phyloP scores from a whole-genome alignment of 2,797 vertebrate species.

The Sebastes matsubarae region DNA sequence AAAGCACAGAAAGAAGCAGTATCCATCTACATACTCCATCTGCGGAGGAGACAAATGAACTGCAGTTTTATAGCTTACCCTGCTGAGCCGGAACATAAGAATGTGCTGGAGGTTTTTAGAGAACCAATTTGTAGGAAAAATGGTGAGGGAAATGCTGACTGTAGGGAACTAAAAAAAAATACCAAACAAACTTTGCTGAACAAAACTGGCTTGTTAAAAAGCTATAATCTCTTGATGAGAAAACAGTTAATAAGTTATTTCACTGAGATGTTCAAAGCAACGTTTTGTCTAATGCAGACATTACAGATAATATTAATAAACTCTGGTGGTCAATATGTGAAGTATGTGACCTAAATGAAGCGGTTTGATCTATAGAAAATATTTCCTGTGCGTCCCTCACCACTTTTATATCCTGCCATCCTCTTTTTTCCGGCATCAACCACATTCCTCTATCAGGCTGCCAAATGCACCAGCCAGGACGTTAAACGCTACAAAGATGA shows the following conservation, averaged over 20 bases:
- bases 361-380: background rate
- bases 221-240: background rate
- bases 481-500: conserved; percentile 19
- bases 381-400: background rate
- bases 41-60: conserved; percentile 69
- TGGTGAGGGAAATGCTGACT: conserved; percentile 65
- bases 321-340: background rate
- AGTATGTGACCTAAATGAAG: background rate
- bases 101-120: conserved; percentile 64
- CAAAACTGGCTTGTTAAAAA: conserved; percentile 31
- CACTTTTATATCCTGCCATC: background rate
- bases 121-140: conserved; percentile 67
- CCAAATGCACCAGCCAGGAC: conserved; percentile 4
- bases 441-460: background rate
- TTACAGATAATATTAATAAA: background rate
- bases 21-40: conserved; percentile 71
- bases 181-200: conserved; percentile 41
- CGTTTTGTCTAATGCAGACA: background rate
- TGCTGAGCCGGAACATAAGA: conserved; percentile 65
- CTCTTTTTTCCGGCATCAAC: background rate
- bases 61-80: conserved; percentile 72
- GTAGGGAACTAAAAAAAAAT: conserved; percentile 34
- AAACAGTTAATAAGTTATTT: background rate
- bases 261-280: background rate
- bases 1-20: conserved; percentile 50